A percentile compares a stretch with the other conserved stretches of the same genome.
Evolutionary conservation across 2,113 vertebrate genomes (phyloP).

Genomic region (Rhadina sibilatrix): DNA sequence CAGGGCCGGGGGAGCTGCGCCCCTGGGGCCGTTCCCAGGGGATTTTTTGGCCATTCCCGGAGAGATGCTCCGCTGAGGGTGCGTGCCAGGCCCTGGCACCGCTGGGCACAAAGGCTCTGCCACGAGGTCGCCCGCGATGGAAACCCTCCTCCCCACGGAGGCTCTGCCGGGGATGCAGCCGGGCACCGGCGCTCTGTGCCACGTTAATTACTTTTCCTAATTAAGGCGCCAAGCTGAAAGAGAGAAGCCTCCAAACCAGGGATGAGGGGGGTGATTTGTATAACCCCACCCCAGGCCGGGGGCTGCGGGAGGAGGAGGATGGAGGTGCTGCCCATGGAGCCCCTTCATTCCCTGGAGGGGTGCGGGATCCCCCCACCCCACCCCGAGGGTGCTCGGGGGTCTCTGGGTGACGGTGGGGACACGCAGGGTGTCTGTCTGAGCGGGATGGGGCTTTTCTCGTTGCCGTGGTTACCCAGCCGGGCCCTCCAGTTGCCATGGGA

Average conservation of each 20-base stretch:
- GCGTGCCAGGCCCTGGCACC: background rate
- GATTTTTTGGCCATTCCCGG: rapidly evolving
- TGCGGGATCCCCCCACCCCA: background rate
- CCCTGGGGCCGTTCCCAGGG: background rate
- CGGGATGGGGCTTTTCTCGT: constrained; percentile 59
- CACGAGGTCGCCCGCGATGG: background rate
- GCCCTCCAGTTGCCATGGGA: constrained; percentile 73
- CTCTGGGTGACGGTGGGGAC: background rate
- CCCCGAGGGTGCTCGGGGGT: background rate
- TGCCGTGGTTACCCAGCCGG: constrained; percentile 72
- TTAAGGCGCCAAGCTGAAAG: background rate
- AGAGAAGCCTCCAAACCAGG: background rate
- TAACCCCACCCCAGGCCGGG: background rate
- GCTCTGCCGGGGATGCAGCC: background rate
- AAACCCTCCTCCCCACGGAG: background rate
- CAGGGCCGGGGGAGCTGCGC: background rate
- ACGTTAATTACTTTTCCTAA: background rate
- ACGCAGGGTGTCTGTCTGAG: background rate
- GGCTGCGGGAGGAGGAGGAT: background rate
- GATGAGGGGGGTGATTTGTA: background rate
- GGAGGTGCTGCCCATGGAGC: background rate
- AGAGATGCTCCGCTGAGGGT: rapidly evolving
- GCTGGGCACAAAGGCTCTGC: background rate
- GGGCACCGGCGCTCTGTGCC: background rate
- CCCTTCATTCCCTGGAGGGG: rapidly evolving